Evolutionary conservation across 2,888 invertebrate genomes (phyloP).

Genomic region (Chaetogeoica ovagalla): DNA sequence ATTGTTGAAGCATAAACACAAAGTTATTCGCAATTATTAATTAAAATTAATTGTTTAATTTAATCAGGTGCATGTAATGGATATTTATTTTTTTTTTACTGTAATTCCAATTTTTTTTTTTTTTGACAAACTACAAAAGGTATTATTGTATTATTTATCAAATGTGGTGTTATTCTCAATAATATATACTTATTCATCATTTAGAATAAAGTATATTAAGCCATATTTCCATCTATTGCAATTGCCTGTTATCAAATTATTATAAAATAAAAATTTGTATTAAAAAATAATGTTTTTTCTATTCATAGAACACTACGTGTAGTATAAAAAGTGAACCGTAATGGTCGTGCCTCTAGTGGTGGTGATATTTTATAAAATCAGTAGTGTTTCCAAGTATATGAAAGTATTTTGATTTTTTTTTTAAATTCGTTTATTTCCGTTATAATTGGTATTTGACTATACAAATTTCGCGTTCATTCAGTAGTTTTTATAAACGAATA

Average conservation of each 20-base stretch:
- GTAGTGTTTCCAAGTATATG: too few relatives aligned
- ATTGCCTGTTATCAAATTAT: neutral
- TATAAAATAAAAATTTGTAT: neutral
- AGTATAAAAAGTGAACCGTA: too few relatives aligned
- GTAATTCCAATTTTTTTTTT: neutral
- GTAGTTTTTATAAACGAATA: too few relatives aligned
- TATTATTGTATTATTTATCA: neutral
- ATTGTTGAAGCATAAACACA: neutral
- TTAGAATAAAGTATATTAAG: neutral
- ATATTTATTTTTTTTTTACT: constrained; percentile 15
- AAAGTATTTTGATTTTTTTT: too few relatives aligned
- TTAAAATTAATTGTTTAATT: constrained; percentile 6
- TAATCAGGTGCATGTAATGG: neutral
- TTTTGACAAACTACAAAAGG: constrained; percentile 7
- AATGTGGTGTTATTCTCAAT: neutral
- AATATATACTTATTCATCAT: neutral
- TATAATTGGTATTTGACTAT: too few relatives aligned
- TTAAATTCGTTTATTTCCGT: too few relatives aligned
- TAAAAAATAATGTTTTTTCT: neutral
- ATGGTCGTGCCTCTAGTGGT: too few relatives aligned
- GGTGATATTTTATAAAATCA: too few relatives aligned
- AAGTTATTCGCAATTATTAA: neutral
- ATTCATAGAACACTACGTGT: neutral
- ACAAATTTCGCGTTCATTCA: too few relatives aligned
- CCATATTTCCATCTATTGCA: neutral